Evolutionary conservation across 2,888 invertebrate species (phyloP), one percentile per base, ranked within the genome.

Genomic region (Tetheella fluctuosa): DNA sequence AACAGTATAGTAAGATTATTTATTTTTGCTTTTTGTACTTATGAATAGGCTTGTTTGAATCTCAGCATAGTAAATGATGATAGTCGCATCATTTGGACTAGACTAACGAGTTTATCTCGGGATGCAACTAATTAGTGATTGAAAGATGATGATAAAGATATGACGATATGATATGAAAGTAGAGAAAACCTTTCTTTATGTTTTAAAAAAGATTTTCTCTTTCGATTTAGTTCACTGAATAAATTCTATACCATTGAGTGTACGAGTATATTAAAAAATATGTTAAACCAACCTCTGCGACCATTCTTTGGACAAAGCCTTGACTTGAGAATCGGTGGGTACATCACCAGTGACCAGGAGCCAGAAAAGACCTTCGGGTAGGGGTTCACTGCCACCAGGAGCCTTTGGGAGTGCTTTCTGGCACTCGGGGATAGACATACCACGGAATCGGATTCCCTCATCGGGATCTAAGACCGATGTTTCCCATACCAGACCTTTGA

Each of bases 391-490:
- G 6, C 96, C 96, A 15, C 95, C 95, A 63, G 94, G 88, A 15
- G 95, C 96, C 81, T 95, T 96, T 13, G 97, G 97, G 61, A 97
- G 91, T 67, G 94, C 83, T 73, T 96, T 93, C 83, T 96, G 96
- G 88, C 96, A 96, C 81, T 97, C 96, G 13, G 96, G 96, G 81
- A 99, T 98, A 58, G 98, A 97, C 80, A 97, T 95, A 37, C 98
- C 98, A 63, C 99, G 96, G 95, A 99, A 99, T 67, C 98, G 94
- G 89, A 99, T 99, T 69, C 99, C 99, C 88, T 99, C 98, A 67
- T 99, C 98, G 1, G 98, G 95, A 85, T 99, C 99, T 71, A 99
- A 93, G 34, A 98, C 98, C 15, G 98, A 99, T 0, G 99, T 98
- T 89, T 99, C 99, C 91, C 98, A 98, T 2, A 99, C 97, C 64